Evolutionary conservation across 2,797 vertebrate species (phyloP).

Genomic region (Argentina silus): DNA sequence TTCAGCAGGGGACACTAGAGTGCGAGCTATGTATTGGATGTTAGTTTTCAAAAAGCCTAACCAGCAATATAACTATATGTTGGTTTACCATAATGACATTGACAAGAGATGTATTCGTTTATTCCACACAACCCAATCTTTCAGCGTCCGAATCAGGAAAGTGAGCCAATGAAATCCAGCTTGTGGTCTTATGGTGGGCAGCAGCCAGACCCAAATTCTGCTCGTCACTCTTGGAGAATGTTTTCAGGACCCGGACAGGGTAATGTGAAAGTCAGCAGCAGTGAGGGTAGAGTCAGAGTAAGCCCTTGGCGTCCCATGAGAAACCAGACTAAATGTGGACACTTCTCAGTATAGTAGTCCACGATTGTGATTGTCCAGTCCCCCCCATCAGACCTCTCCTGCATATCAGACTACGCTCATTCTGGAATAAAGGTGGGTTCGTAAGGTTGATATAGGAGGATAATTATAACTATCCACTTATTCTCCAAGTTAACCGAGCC

Average conservation of each 20-base stretch:
- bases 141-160: background rate
- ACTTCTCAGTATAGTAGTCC: slow-evolving; percentile 15
- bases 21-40: background rate
- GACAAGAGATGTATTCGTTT: background rate
- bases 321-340: slow-evolving; percentile 18
- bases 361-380: slow-evolving; percentile 14
- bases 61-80: background rate
- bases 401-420: slow-evolving; percentile 8
- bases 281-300: slow-evolving; percentile 5
- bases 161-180: slow-evolving; percentile 27
- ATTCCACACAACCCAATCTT: slow-evolving; percentile 3
- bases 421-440: slow-evolving; percentile 17
- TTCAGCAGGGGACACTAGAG: background rate
- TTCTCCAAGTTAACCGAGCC: background rate
- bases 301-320: slow-evolving; percentile 9
- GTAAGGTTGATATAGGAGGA: slow-evolving; percentile 23
- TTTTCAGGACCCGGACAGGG: slow-evolving; percentile 34
- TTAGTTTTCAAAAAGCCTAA: background rate
- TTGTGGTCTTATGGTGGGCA: slow-evolving; percentile 39
- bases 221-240: slow-evolving; percentile 42
- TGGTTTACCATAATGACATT: slow-evolving; percentile 1
- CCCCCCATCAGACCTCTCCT: slow-evolving; percentile 13
- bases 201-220: slow-evolving; percentile 39
- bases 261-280: slow-evolving; percentile 12
- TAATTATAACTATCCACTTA: slow-evolving; percentile 21